phyloP scores from a whole-genome alignment of 2,888 invertebrate genomes.

The Lamproptera curius region DNA sequence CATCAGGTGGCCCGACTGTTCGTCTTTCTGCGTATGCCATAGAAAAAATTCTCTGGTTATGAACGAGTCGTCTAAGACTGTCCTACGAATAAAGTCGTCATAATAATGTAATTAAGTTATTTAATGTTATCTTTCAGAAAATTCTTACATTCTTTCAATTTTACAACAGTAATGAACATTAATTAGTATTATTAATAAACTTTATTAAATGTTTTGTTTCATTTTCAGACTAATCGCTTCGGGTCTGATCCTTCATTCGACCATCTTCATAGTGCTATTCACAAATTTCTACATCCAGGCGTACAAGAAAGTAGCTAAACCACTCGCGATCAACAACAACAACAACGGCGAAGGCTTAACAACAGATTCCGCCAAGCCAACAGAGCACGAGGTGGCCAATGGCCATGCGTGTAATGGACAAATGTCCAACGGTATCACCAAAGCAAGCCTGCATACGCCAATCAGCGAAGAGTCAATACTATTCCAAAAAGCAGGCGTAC shows the following conservation, averaged over 20 bases:
- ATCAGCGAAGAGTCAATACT: background rate
- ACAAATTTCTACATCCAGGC: slow-evolving; percentile 93
- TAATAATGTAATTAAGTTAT: too few relatives aligned
- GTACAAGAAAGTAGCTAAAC: slow-evolving; percentile 73
- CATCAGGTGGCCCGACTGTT: too few relatives aligned
- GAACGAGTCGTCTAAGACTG: too few relatives aligned
- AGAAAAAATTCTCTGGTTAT: too few relatives aligned
- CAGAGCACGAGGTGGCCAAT: slow-evolving; percentile 17
- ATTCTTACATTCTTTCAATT: too few relatives aligned
- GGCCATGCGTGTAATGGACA: slow-evolving; percentile 15
- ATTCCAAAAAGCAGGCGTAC: slow-evolving; percentile 25
- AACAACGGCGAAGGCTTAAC: slow-evolving; percentile 33
- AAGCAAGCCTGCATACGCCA: slow-evolving; percentile 3
- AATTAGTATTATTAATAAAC: too few relatives aligned
- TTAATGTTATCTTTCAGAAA: too few relatives aligned
- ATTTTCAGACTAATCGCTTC: slow-evolving; percentile 81
- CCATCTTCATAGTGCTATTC: slow-evolving; percentile 94
- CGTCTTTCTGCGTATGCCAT: too few relatives aligned
- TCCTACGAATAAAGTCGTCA: too few relatives aligned
- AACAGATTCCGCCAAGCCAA: background rate
- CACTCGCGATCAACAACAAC: slow-evolving; percentile 38
- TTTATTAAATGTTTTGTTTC: background rate
- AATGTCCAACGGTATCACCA: slow-evolving; percentile 31
- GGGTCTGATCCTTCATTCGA: slow-evolving; percentile 86
- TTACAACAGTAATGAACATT: too few relatives aligned